Conservation (phyloP, 1,140 invertebrate species). For the Bombus balteatus region DNA sequence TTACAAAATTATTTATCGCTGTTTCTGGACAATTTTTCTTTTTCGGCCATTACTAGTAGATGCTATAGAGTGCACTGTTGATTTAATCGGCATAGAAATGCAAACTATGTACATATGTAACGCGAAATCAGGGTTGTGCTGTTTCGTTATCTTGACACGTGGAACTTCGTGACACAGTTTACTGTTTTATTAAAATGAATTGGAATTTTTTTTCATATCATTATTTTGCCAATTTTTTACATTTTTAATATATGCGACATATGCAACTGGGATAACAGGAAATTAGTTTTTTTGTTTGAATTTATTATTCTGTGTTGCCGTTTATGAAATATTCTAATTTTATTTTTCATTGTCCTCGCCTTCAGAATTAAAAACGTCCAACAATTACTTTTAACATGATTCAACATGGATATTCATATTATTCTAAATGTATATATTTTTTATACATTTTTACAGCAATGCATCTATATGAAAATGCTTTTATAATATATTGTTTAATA, state of each 20-base stretch:
- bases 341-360: too few species aligned
- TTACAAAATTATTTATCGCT: neutral
- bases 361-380: too few species aligned
- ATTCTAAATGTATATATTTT: too few species aligned
- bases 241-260: too few species aligned
- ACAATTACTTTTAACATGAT: too few species aligned
- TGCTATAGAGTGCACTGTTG: neutral
- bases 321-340: neutral
- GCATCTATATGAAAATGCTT: neutral
- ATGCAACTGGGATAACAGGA: neutral
- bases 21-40: neutral
- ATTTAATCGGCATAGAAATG: constrained; percentile 19
- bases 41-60: neutral
- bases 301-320: neutral
- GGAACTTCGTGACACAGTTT: constrained; percentile 2
- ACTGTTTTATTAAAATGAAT: constrained; percentile 12
- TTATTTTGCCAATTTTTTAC: neutral
- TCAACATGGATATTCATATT: too few species aligned
- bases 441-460: neutral
- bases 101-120: constrained; percentile 2
- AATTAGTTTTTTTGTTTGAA: neutral
- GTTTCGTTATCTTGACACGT: constrained; percentile 15
- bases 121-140: constrained; percentile 18
- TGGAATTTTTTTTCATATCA: neutral
- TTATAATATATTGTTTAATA: neutral